Evolutionary conservation across 2,797 vertebrate species (phyloP), one percentile per base, ranked within the genome.

Genomic region (Psittacula echo): DNA sequence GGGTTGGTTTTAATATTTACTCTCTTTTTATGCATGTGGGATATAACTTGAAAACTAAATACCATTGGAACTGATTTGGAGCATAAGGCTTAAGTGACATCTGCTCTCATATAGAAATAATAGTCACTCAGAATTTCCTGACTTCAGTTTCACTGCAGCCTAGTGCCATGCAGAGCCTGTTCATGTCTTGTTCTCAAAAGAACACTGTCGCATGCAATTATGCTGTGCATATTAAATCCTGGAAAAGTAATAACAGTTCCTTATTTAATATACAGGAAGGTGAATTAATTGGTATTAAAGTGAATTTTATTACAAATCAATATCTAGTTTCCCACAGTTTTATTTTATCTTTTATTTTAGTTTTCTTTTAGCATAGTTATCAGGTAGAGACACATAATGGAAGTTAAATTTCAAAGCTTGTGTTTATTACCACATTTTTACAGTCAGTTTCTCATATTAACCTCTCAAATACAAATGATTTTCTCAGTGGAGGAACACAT

Each of bases 251-350:
- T 84, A 89, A 70, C 58, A 47, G 21, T 76, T 92, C 64, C 54
- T 92, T 95, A 76, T 68, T 95, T 91, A 94, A 88, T 81, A 79
- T 48, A 73, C 71, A 82, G 13, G 7, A 70, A 91, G 66, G 76
- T 86, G 85, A 95, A 93, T 96, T 94, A 96, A 93, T 95, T 94
- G 70, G 7, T 84, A 50, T 73, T 90, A 73, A 91, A 96, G 42
- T 42, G 70, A 94, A 66, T 83, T 93, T 77, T 94, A 87, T 75
- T 84, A 83, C 73, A 67, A 77, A 94, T 91, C 76, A 70, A 17
- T 93, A 88, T 73, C 76, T 84, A 23, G 5, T 70, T 92, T 92
- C 48, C 50, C 41, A 34, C 24, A 9, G 62, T 84, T 91, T 85
- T 83, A 67, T 79, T 71, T 56, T 67, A 53, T 41, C 67, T 62